Evolutionary conservation across 1,140 invertebrate genomes (phyloP).

Genomic region (Lineus longissimus): DNA sequence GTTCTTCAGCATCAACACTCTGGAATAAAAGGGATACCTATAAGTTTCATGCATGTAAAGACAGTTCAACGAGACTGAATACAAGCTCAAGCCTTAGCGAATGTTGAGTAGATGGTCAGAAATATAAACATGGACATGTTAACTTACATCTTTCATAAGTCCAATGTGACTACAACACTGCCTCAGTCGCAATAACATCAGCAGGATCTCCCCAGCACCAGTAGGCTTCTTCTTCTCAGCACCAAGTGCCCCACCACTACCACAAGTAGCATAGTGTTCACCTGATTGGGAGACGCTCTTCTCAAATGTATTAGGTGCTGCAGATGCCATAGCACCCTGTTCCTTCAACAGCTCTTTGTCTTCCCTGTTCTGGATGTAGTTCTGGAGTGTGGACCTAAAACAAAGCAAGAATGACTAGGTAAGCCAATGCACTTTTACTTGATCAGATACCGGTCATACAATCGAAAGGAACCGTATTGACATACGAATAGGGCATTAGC

Average conservation of each 20-base stretch:
- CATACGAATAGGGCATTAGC: too few relatives aligned
- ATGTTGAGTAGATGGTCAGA: too few relatives aligned
- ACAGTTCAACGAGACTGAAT: too few relatives aligned
- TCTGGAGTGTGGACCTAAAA: constrained; percentile 9
- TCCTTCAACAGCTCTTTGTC: not conserved
- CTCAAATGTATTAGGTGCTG: not conserved
- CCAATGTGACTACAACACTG: constrained; percentile 86
- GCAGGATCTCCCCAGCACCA: constrained; percentile 61
- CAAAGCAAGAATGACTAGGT: not conserved
- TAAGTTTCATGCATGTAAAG: too few relatives aligned
- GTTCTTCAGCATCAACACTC: constrained; percentile 47
- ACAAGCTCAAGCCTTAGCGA: too few relatives aligned
- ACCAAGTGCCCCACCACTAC: constrained; percentile 59
- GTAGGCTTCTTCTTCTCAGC: constrained; percentile 8
- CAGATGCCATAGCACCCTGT: not conserved
- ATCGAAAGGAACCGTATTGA: too few relatives aligned
- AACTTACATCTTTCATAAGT: constrained; percentile 64
- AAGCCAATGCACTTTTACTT: too few relatives aligned
- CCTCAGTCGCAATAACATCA: constrained; percentile 74
- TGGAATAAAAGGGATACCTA: constrained; percentile 10
- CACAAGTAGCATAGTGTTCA: too few relatives aligned
- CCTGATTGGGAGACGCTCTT: not conserved
- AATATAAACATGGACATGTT: too few relatives aligned
- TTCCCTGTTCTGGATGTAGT: not conserved
- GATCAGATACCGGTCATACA: too few relatives aligned